A percentile compares a stretch with the other conserved stretches of the same genome.
These are phyloP conservation scores for Drosophila mercatorum DNA, from an alignment of 2,888 invertebrate species.

Conservation along the genomic window DNA sequence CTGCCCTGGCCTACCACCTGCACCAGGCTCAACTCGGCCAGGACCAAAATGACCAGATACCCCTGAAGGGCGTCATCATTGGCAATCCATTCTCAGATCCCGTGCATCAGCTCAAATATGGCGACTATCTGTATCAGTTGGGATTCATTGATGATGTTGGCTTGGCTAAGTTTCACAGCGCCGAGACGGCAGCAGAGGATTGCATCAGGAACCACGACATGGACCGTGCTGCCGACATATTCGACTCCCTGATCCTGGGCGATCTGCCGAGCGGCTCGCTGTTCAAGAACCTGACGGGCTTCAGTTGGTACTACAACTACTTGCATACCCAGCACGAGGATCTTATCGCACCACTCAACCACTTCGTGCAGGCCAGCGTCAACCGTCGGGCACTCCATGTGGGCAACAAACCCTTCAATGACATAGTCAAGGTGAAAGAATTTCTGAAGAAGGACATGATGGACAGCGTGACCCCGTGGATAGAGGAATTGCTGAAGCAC, in stretches of 20 bases:
- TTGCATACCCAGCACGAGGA: constrained; percentile 88
- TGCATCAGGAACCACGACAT: constrained; percentile 88
- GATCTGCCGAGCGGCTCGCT: constrained; percentile 86
- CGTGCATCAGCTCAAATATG: constrained; percentile 90
- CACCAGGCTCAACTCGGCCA: constrained; percentile 85
- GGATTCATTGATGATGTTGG: constrained; percentile 88
- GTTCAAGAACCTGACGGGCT: constrained; percentile 86
- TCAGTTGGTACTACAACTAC: constrained; percentile 81
- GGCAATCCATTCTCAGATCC: constrained; percentile 94
- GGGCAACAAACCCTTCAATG: constrained; percentile 90
- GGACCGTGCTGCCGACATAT: constrained; percentile 89
- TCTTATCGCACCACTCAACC: constrained; percentile 85
- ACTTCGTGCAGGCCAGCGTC: constrained; percentile 81
- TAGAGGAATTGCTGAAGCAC: constrained; percentile 88
- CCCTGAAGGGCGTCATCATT: constrained; percentile 86
- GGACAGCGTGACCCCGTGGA: constrained; percentile 91
- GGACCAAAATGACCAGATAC: constrained; percentile 67
- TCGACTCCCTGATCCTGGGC: constrained; percentile 89
- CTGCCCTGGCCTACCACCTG: constrained; percentile 89
- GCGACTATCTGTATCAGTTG: constrained; percentile 91
- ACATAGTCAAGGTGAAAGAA: constrained; percentile 87
- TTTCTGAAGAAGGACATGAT: constrained; percentile 91
- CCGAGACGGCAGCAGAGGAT: constrained; percentile 85
- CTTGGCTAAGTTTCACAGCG: constrained; percentile 86
- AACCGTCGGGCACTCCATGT: constrained; percentile 93